A percentile compares a stretch with the other conserved stretches of the same genome.
phyloP scores from a whole-genome alignment of 2,888 invertebrate species.

The Lamproptera curius region DNA sequence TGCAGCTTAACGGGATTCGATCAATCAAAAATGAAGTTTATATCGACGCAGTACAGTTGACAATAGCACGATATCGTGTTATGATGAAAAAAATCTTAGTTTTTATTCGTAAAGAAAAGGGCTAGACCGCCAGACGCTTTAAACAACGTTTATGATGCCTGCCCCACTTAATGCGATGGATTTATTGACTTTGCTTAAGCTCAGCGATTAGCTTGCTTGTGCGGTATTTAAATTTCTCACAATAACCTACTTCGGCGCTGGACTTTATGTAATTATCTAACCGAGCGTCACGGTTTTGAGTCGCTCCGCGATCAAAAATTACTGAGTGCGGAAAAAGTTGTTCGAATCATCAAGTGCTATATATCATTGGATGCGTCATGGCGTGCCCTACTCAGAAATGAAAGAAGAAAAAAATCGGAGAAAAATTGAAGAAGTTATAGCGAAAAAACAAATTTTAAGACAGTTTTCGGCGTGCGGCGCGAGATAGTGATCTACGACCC shows the following conservation, averaged over 20 bases:
- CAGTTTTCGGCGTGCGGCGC: too few species aligned
- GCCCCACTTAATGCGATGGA: constrained; percentile 25
- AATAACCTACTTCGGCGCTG: background rate
- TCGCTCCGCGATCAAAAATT: too few species aligned
- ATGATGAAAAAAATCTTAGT: constrained; percentile 31
- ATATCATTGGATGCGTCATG: too few species aligned
- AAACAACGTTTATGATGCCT: constrained; percentile 25
- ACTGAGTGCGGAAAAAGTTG: too few species aligned
- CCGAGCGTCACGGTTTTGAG: too few species aligned
- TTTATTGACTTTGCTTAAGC: constrained; percentile 27
- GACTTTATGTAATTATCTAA: too few species aligned
- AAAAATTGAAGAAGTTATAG: too few species aligned
- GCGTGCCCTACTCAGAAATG: too few species aligned
- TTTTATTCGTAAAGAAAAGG: constrained; percentile 24
- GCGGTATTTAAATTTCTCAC: background rate
- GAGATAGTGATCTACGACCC: too few species aligned
- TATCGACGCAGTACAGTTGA: constrained; percentile 30
- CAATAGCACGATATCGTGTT: constrained; percentile 26
- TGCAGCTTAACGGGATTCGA: constrained; percentile 30
- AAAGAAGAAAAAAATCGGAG: too few species aligned
- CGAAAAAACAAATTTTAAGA: too few species aligned
- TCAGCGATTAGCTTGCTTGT: constrained; percentile 12
- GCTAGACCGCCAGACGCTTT: constrained; percentile 26
- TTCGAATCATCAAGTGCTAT: too few species aligned
- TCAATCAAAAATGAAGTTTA: constrained; percentile 29